phyloP scores from a whole-genome alignment of 2,113 vertebrate genomes.

The Crocuta crocuta region DNA sequence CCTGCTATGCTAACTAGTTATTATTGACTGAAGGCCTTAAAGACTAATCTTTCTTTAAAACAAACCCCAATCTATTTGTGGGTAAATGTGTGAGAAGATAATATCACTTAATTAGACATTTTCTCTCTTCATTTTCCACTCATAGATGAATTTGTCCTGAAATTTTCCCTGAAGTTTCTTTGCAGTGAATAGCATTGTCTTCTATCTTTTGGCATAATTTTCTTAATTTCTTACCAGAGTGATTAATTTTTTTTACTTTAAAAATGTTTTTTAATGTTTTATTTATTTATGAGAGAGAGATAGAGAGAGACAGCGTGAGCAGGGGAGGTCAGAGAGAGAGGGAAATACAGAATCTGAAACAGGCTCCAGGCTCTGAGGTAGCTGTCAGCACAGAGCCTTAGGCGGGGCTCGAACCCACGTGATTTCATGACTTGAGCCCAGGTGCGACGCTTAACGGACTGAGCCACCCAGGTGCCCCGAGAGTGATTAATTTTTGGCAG shows the following conservation, averaged over 20 bases:
- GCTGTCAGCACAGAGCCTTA: too few species aligned
- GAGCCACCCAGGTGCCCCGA: not conserved
- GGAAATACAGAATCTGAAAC: too few species aligned
- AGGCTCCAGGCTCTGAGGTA: too few species aligned
- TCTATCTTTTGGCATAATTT: not conserved
- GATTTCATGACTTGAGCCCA: too few species aligned
- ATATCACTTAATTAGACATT: not conserved
- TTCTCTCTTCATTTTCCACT: not conserved
- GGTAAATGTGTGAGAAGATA: not conserved
- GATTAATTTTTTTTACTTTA: not conserved
- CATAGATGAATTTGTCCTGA: not conserved
- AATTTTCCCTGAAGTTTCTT: not conserved
- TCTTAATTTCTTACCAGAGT: not conserved
- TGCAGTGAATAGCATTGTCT: not conserved
- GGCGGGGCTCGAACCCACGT: too few species aligned
- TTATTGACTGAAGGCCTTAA: not conserved
- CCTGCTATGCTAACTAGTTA: conserved; percentile 22
- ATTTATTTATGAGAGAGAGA: too few species aligned
- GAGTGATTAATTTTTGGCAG: not conserved
- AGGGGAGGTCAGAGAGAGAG: too few species aligned
- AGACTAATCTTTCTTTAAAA: not conserved
- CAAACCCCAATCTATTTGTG: not conserved
- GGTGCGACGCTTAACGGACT: too few species aligned
- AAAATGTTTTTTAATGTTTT: too few species aligned
- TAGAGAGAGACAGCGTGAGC: too few species aligned